A percentile compares a stretch with the other conserved stretches of the same genome.
Conservation (phyloP, 1,140 invertebrate species). For the Camponotus pennsylvanicus region DNA sequence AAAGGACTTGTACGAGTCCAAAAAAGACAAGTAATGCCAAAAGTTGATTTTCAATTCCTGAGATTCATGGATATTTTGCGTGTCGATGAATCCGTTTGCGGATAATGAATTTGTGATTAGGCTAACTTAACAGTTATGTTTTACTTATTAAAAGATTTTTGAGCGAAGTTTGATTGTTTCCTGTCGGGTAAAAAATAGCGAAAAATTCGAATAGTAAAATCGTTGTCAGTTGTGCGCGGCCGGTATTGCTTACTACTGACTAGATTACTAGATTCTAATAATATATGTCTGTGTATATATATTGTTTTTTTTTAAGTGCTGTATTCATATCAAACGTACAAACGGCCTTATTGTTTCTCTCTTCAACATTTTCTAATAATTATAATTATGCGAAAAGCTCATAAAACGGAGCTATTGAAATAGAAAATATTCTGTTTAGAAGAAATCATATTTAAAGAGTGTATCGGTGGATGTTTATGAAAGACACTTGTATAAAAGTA, state of each 20-base stretch:
- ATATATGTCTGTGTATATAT: conserved; percentile 56
- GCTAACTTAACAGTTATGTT: conserved; percentile 75
- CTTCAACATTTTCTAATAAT: conserved; percentile 38
- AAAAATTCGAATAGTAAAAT: conserved; percentile 78
- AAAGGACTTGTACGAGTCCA: conserved; percentile 33
- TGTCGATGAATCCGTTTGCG: conserved; percentile 54
- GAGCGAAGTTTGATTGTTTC: conserved; percentile 82
- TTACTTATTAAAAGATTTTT: conserved; percentile 79
- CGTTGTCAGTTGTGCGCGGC: conserved; percentile 82
- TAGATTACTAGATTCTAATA: conserved; percentile 72
- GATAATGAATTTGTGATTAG: conserved; percentile 71
- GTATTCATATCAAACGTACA: conserved; percentile 75
- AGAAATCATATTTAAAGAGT: conserved; percentile 11
- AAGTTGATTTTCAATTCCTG: conserved; percentile 74
- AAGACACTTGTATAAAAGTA: conserved; percentile 59
- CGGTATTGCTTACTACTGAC: conserved; percentile 81
- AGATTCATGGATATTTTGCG: conserved; percentile 51
- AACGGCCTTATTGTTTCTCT: conserved; percentile 61
- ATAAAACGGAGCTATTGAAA: conserved; percentile 48
- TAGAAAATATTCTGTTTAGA: conserved; percentile 47
- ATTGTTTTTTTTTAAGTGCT: conserved; percentile 71
- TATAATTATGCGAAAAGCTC: conserved; percentile 50
- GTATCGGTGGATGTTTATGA: conserved; percentile 33
- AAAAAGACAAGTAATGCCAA: conserved; percentile 59
- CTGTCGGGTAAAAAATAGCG: conserved; percentile 78